Conservation (phyloP, 2,113 vertebrate genomes). For the Trichechus manatus region DNA sequence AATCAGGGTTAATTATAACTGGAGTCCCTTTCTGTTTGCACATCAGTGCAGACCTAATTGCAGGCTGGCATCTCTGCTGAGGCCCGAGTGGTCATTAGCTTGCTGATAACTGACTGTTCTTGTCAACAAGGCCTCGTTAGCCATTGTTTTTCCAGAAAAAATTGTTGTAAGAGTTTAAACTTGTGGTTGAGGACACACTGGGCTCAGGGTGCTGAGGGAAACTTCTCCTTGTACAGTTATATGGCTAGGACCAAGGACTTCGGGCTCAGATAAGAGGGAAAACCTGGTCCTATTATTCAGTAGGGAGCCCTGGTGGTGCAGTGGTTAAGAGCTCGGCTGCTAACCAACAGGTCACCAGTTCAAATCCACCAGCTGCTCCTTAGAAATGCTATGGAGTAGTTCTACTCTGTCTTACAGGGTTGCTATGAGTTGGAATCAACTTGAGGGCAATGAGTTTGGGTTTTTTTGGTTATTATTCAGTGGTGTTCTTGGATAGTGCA, state of each 20-base stretch:
- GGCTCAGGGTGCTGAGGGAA: neutral
- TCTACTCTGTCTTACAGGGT: too few relatives aligned
- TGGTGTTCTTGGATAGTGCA: neutral
- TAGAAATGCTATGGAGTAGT: too few relatives aligned
- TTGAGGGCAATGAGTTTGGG: too few relatives aligned
- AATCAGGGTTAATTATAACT: slow-evolving; percentile 78
- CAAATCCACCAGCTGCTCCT: too few relatives aligned
- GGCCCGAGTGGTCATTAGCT: slow-evolving; percentile 84
- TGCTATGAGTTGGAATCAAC: too few relatives aligned
- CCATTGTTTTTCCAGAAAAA: slow-evolving; percentile 72
- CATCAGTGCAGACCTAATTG: slow-evolving; percentile 83
- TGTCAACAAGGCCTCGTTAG: slow-evolving; percentile 82
- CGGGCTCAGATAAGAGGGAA: neutral
- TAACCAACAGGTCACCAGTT: too few relatives aligned
- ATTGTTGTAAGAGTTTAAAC: slow-evolving; percentile 76
- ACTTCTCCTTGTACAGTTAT: neutral
- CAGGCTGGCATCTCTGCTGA: slow-evolving; percentile 75
- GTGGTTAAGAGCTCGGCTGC: too few relatives aligned
- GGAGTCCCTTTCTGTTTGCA: slow-evolving; percentile 80
- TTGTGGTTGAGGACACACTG: slow-evolving; percentile 64
- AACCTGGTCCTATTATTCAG: neutral
- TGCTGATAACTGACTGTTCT: slow-evolving; percentile 78
- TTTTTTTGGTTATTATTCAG: too few relatives aligned
- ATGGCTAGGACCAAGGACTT: neutral
- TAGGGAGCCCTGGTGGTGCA: too few relatives aligned